phyloP scores from a whole-genome alignment of 2,797 vertebrate species.

The Micrastur ruficollis region DNA sequence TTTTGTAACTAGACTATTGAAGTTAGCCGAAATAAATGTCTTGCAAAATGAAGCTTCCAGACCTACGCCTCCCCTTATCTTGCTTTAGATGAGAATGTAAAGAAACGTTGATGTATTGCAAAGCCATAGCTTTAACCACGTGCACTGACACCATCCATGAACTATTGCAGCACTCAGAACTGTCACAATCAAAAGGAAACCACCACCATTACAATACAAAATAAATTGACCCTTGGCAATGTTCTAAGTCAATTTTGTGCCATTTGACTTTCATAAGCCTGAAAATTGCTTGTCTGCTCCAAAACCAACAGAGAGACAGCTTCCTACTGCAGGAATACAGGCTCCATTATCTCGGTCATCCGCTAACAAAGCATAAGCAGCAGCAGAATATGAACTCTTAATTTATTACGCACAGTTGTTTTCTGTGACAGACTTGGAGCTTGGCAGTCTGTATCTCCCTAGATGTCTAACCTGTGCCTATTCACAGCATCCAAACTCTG shows the following conservation, averaged over 20 bases:
- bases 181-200: not conserved
- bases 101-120: not conserved
- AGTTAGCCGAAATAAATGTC: not conserved
- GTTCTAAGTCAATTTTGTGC: not conserved
- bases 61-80: not conserved
- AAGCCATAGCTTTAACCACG: not conserved
- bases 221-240: conserved; percentile 34
- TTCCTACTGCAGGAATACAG: not conserved
- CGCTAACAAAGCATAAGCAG: not conserved
- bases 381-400: not conserved
- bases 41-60: not conserved
- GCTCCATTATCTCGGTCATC: conserved; percentile 25
- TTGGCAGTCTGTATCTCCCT: not conserved
- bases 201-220: not conserved
- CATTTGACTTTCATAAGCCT: conserved; percentile 50
- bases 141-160: not conserved
- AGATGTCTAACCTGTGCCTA: not conserved
- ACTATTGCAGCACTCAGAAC: accelerated
- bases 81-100: not conserved
- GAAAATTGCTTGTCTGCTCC: conserved; percentile 8
- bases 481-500: not conserved
- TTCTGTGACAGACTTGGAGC: not conserved
- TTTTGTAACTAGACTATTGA: not conserved
- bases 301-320: conserved; percentile 42
- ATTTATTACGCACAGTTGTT: not conserved